Conservation (phyloP, 2,113 vertebrate species). For the Seriola quinqueradiata region DNA sequence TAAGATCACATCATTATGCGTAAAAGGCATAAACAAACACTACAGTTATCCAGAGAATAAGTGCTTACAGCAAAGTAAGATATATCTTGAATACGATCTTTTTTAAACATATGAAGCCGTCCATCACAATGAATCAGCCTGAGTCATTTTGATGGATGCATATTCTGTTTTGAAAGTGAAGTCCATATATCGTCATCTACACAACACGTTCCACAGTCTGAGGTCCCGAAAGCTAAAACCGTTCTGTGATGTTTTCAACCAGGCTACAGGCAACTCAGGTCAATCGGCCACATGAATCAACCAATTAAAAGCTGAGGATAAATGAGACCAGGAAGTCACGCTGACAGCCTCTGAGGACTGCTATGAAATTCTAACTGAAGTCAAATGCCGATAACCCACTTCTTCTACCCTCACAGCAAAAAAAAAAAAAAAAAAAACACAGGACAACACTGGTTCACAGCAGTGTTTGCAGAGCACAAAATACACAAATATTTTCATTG, state of each 20-base stretch:
- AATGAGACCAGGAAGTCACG: constrained; percentile 64
- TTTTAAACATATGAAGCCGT: too few species aligned
- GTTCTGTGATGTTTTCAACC: constrained; percentile 31
- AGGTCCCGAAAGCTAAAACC: constrained; percentile 22
- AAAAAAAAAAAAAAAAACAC: not conserved
- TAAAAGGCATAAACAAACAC: not conserved
- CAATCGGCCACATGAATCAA: constrained; percentile 40
- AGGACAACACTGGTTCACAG: constrained; percentile 27
- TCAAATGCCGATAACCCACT: constrained; percentile 61
- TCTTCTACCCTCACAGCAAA: constrained; percentile 37
- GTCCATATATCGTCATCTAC: not conserved
- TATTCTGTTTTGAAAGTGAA: not conserved
- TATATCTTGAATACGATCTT: not conserved
- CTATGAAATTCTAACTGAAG: constrained; percentile 66
- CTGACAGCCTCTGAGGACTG: constrained; percentile 58
- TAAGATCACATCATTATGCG: not conserved
- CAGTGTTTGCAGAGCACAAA: constrained; percentile 51
- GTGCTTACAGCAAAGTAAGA: not conserved
- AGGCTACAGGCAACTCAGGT: constrained; percentile 28
- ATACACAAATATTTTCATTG: constrained; percentile 58
- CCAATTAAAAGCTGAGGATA: constrained; percentile 61
- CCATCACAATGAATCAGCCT: not conserved
- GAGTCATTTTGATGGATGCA: not conserved
- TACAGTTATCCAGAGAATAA: not conserved
- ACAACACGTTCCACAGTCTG: not conserved